phyloP scores from a whole-genome alignment of 1,140 invertebrate species.

The Micrasema longulum region DNA sequence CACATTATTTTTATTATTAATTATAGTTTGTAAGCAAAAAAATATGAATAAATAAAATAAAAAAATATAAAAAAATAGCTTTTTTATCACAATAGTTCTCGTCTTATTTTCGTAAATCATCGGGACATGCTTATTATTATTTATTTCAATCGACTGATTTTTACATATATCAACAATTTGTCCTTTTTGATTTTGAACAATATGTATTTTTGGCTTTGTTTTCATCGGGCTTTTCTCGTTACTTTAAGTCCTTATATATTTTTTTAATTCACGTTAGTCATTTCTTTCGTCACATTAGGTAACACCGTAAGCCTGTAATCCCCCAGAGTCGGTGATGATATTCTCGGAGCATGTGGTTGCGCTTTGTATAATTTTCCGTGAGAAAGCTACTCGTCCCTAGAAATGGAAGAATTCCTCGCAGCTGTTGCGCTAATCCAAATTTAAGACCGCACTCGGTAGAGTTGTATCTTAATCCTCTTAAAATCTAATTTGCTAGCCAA shows the following conservation, averaged over 20 bases:
- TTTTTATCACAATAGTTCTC: not conserved
- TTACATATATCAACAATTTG: no score
- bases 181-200: no score
- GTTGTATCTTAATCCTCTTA: slow-evolving; percentile 3
- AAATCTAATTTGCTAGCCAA: slow-evolving; percentile 16
- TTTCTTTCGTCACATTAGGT: slow-evolving; percentile 4
- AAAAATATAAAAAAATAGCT: no score
- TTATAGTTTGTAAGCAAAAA: no score
- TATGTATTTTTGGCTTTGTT: no score
- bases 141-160: no score
- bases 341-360: not conserved
- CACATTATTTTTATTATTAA: no score
- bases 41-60: no score
- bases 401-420: not conserved
- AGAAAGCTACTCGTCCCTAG: slow-evolving; percentile 2
- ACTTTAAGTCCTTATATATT: no score
- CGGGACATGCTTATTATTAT: not conserved
- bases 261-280: not conserved
- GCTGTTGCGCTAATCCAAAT: slow-evolving; percentile 28
- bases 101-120: not conserved
- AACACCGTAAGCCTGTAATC: slow-evolving; percentile 4
- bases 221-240: no score
- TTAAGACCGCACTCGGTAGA: slow-evolving; percentile 13
- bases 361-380: slow-evolving; percentile 10
- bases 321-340: slow-evolving; percentile 3